A percentile compares a stretch with the other conserved stretches of the same genome.
phyloP scores from a whole-genome alignment of 1,140 invertebrate species.

The Brachionus paranguensis region DNA sequence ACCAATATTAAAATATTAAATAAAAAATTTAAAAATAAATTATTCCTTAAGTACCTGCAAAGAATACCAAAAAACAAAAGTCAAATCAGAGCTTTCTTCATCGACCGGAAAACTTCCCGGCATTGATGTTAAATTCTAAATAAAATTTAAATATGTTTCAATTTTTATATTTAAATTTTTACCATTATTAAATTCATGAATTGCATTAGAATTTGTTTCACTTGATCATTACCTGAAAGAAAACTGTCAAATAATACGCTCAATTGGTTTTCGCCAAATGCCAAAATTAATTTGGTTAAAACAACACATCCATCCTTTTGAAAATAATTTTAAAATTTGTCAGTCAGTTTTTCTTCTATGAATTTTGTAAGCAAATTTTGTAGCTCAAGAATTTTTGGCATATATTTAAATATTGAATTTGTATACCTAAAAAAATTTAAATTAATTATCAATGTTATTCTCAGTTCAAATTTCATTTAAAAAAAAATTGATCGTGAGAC shows the following conservation, averaged over 20 bases:
- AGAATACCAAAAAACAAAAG: conserved; percentile 38
- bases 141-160: background rate
- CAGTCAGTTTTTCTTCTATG: conserved; percentile 14
- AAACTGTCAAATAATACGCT: conserved; percentile 10
- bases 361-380: conserved; percentile 13
- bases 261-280: conserved; percentile 34
- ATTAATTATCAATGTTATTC: background rate
- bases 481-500: too few species aligned
- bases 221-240: background rate
- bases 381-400: conserved; percentile 24
- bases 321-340: background rate
- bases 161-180: background rate
- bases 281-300: conserved; percentile 24
- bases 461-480: background rate
- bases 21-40: background rate
- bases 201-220: conserved; percentile 13
- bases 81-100: conserved; percentile 37
- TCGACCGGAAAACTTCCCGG: conserved; percentile 32
- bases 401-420: conserved; percentile 22
- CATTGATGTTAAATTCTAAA: conserved; percentile 33
- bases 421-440: conserved; percentile 13
- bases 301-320: conserved; percentile 16
- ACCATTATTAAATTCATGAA: conserved; percentile 36
- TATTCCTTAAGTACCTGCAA: background rate
- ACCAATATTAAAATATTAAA: background rate